Percentiles rank a stretch among this genome's conserved stretches.
Conservation (phyloP, 2,113 vertebrate genomes). For the Toxostoma redivivum region DNA sequence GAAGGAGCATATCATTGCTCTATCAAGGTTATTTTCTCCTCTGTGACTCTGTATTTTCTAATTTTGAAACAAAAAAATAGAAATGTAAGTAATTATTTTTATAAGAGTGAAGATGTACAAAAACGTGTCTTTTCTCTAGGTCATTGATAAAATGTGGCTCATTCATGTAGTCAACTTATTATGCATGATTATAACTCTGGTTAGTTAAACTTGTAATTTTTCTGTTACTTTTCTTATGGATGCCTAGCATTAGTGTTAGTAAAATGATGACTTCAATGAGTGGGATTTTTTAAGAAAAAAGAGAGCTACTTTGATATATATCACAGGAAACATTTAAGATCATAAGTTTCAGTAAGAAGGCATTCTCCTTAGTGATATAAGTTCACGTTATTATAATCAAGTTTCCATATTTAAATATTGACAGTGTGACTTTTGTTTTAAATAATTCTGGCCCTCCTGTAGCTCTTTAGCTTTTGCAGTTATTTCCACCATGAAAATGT, state of each 20-base stretch:
- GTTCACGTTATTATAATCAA: not conserved
- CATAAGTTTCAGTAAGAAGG: not conserved
- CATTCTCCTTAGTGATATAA: slow-evolving; percentile 15
- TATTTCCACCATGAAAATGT: slow-evolving; percentile 19
- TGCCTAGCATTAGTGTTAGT: slow-evolving; percentile 27
- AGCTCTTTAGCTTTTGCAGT: not conserved
- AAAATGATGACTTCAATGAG: not conserved
- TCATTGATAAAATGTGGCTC: not conserved
- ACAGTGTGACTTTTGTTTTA: not conserved
- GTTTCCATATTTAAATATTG: not conserved
- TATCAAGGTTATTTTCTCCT: not conserved
- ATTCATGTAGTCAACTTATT: not conserved
- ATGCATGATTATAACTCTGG: not conserved
- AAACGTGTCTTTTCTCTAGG: not conserved
- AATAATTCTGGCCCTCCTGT: not conserved
- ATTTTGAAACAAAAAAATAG: not conserved
- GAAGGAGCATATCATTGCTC: not conserved
- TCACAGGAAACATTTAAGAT: slow-evolving; percentile 34
- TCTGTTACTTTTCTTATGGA: slow-evolving; percentile 37
- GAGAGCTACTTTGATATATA: not conserved
- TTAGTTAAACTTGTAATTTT: slow-evolving; percentile 54
- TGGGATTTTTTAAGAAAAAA: not conserved
- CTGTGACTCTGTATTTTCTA: not conserved
- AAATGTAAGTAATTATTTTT: not conserved
- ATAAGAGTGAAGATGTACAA: not conserved